Conservation (phyloP, 2,113 vertebrate species). For the Rhinoderma darwinii region DNA sequence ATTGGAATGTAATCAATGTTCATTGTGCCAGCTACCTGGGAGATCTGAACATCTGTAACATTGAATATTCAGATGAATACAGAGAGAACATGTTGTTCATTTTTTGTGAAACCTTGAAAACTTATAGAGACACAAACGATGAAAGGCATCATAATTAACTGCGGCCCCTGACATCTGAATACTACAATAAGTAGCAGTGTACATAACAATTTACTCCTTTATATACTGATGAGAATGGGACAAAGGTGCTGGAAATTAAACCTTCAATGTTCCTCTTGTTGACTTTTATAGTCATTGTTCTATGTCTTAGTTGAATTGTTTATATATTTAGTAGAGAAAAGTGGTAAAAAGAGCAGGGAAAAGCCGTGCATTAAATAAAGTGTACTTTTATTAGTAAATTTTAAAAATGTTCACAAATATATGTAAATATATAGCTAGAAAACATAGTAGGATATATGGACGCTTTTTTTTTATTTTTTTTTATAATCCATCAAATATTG, state of each 20-base stretch:
- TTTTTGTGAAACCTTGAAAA: not conserved
- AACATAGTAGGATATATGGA: too few relatives aligned
- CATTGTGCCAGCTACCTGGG: not conserved
- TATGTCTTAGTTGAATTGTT: too few relatives aligned
- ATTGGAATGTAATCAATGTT: too few relatives aligned
- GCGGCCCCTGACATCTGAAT: not conserved
- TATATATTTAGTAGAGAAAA: too few relatives aligned
- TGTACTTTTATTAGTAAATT: too few relatives aligned
- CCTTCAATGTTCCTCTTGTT: not conserved
- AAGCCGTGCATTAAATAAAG: too few relatives aligned
- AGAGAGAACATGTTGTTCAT: not conserved
- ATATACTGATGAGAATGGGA: not conserved
- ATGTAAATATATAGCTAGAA: too few relatives aligned
- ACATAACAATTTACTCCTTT: not conserved
- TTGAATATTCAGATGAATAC: constrained; percentile 3
- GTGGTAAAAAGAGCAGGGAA: too few relatives aligned
- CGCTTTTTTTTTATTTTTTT: too few relatives aligned
- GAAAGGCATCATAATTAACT: not conserved
- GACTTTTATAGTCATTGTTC: too few relatives aligned
- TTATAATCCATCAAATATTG: too few relatives aligned
- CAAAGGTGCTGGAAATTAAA: not conserved
- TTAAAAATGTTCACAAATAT: too few relatives aligned
- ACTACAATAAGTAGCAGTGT: not conserved
- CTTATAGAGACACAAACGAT: not conserved
- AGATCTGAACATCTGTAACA: not conserved